phyloP scores from a whole-genome alignment of 2,113 vertebrate genomes.

The Taxidea taxus region DNA sequence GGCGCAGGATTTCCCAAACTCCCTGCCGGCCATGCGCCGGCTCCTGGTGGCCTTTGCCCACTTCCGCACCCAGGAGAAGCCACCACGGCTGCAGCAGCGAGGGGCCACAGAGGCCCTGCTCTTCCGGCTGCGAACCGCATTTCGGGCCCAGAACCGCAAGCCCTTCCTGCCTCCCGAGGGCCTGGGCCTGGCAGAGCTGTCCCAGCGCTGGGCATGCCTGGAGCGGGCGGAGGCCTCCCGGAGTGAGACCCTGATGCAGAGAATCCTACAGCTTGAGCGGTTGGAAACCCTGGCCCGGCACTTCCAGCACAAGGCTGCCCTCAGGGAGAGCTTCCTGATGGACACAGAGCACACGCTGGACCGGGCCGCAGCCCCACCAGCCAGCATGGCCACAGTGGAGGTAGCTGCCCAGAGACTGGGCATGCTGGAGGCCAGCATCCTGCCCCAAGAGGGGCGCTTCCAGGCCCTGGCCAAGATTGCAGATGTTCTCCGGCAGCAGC shows the following conservation, averaged over 20 bases:
- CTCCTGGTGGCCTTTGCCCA: constrained; percentile 89
- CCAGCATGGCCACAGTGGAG: constrained; percentile 80
- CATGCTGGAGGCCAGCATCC: constrained; percentile 87
- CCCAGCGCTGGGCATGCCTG: constrained; percentile 87
- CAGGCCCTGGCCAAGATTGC: constrained; percentile 86
- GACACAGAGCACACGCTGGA: constrained; percentile 85
- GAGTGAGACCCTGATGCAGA: constrained; percentile 84
- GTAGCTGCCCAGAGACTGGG: constrained; percentile 85
- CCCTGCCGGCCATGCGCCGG: constrained; percentile 86
- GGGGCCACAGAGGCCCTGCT: constrained; percentile 90
- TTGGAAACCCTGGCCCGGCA: constrained; percentile 90
- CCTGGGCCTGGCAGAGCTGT: constrained; percentile 85
- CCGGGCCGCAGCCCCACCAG: constrained; percentile 81
- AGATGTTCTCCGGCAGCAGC: constrained; percentile 82
- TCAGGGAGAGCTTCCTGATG: constrained; percentile 89
- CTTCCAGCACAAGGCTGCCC: constrained; percentile 88
- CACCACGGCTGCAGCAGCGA: constrained; percentile 90
- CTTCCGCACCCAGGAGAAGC: constrained; percentile 92
- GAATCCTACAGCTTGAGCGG: constrained; percentile 87
- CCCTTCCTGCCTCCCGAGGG: constrained; percentile 87
- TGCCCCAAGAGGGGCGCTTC: constrained; percentile 89
- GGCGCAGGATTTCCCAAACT: constrained; percentile 87
- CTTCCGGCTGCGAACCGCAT: constrained; percentile 88
- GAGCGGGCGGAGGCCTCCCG: constrained; percentile 83
- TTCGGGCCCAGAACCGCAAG: constrained; percentile 88